These are phyloP conservation scores for Cotesia typhae DNA, from an alignment of 1,140 invertebrate genomes.

Conservation along the genomic window DNA sequence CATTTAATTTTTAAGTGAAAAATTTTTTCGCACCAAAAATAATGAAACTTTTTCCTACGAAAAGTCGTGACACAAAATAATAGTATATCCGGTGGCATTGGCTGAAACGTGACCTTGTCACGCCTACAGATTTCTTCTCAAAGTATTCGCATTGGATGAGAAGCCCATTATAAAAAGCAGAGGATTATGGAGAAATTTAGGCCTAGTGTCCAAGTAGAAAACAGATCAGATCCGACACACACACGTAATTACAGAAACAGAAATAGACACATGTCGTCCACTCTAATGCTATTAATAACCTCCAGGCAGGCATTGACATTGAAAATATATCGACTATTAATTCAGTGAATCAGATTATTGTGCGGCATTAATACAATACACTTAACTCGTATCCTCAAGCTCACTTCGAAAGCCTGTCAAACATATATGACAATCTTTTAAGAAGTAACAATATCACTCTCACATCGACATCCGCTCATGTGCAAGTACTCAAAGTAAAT, in stretches of 20 bases:
- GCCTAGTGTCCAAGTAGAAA: conserved; percentile 24
- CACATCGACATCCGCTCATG: too few relatives aligned
- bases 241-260: conserved; percentile 8
- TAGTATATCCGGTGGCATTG: too few relatives aligned
- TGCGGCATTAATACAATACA: neutral
- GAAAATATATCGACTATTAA: conserved; percentile 37
- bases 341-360: conserved; percentile 31
- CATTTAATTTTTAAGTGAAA: too few relatives aligned
- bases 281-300: conserved; percentile 29
- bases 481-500: neutral
- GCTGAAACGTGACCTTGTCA: neutral
- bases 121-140: conserved; percentile 20
- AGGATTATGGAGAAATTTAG: conserved; percentile 20
- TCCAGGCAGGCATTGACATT: conserved; percentile 29
- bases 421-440: conserved; percentile 15
- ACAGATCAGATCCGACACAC: neutral
- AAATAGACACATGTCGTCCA: conserved; percentile 22
- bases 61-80: too few relatives aligned
- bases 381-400: neutral
- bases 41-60: too few relatives aligned
- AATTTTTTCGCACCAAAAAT: too few relatives aligned
- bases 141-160: neutral
- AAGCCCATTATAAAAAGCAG: neutral
- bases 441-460: neutral
- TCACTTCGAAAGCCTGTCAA: conserved; percentile 18